Percentiles rank a stretch among this genome's conserved stretches.
Evolutionary conservation across 2,888 invertebrate species (phyloP).

Genomic region (Drosophila robusta): DNA sequence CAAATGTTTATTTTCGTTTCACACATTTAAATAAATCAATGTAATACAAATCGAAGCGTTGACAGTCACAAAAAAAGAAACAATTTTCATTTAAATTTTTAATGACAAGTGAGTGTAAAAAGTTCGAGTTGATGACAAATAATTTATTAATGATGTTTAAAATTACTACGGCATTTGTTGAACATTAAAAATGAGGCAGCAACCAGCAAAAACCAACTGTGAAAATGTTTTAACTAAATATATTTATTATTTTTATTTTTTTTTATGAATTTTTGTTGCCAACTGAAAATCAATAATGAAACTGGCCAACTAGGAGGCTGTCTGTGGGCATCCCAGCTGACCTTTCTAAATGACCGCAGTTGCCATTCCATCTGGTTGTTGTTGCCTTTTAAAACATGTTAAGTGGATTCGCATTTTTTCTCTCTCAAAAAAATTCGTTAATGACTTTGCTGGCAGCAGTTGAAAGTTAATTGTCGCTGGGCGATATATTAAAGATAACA

Average conservation of each 20-base stretch:
- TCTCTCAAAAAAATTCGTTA: constrained; percentile 27
- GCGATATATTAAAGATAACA: constrained; percentile 9
- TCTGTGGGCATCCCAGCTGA: constrained; percentile 42
- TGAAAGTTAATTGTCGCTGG: constrained; percentile 52
- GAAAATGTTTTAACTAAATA: constrained; percentile 24
- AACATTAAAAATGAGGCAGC: constrained; percentile 24
- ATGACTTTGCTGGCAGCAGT: constrained; percentile 50
- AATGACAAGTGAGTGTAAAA: constrained; percentile 20
- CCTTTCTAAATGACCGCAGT: constrained; percentile 64
- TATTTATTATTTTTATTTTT: not conserved
- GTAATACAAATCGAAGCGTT: constrained; percentile 4
- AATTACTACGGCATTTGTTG: constrained; percentile 20
- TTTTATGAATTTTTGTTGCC: not conserved
- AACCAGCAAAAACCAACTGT: not conserved
- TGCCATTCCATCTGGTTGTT: constrained; percentile 18
- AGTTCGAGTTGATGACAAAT: constrained; percentile 4
- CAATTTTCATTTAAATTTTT: not conserved
- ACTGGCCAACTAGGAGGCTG: constrained; percentile 24
- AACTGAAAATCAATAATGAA: constrained; percentile 56
- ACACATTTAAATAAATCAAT: constrained; percentile 39
- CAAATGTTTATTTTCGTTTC: not conserved
- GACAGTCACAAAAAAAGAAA: constrained; percentile 23
- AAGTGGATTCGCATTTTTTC: constrained; percentile 56
- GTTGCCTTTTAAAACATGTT: constrained; percentile 42
- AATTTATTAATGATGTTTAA: constrained; percentile 44